A percentile compares a stretch with the other conserved stretches of the same genome.
phyloP scores from a whole-genome alignment of 2,113 vertebrate species.

The Carassius auratus region DNA sequence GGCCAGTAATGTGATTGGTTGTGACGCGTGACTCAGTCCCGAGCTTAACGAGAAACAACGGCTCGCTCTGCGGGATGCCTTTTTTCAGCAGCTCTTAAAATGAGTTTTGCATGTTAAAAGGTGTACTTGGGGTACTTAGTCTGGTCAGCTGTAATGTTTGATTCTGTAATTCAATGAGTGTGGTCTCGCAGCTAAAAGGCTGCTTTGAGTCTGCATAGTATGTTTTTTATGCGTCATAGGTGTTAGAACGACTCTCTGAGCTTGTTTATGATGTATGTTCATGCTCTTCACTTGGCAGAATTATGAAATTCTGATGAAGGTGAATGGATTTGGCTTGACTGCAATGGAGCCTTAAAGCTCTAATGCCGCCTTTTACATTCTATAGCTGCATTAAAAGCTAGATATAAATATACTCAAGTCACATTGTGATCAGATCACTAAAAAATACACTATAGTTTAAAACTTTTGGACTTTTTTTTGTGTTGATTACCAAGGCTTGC shows the following conservation, averaged over 20 bases:
- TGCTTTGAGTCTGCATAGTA: neutral
- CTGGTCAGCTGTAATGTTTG: constrained; percentile 26
- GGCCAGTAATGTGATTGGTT: constrained; percentile 70
- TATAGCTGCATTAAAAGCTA: no score
- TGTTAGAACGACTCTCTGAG: neutral
- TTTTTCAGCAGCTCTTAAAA: constrained; percentile 18
- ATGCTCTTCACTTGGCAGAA: no score
- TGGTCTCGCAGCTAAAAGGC: constrained; percentile 7
- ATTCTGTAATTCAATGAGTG: neutral
- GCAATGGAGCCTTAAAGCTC: no score
- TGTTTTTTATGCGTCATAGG: neutral
- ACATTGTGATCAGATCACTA: no score
- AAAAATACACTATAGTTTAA: no score
- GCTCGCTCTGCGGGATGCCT: constrained; percentile 30
- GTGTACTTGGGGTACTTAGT: constrained; percentile 17
- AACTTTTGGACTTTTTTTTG: no score
- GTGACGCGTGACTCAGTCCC: constrained; percentile 59
- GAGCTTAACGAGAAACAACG: constrained; percentile 63
- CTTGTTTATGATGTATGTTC: neutral
- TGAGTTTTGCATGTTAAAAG: constrained; percentile 39
- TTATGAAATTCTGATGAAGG: no score
- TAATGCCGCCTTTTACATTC: no score
- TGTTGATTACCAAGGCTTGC: no score
- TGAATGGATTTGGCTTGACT: no score
- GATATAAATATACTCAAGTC: no score